Evolutionary conservation across 1,140 invertebrate genomes (phyloP), one percentile per base, ranked within the genome.

Genomic region (Tetragnatha versicolor): DNA sequence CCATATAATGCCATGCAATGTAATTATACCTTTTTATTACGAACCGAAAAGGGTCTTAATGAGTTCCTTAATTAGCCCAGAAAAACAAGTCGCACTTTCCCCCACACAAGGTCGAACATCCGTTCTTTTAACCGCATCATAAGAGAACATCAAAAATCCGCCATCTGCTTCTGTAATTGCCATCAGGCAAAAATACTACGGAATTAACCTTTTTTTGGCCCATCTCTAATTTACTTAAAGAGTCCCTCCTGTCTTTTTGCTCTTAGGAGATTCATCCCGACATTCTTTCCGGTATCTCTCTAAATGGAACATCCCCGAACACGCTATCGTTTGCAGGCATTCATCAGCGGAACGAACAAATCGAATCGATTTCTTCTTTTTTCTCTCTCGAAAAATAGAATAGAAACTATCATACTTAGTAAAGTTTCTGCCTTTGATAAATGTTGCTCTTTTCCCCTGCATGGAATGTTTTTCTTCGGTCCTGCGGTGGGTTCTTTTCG

Each of bases 401-500:
- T 63, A 75, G 70, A 75, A 75, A 75, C 55, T 75, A 75, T 75
- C 58, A 45, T 75, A 61, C 45, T 63, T 75, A 75, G 70, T 31
- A 25, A 53, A 27, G 55, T 39, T 75, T 42, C 70, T 45, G 37
- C 29, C 45, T 75, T 63, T 75, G 70, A 75, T 75, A 75, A 63
- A 75, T 75, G 70, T 75, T 75, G 37, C 42, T 33, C 60, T 63
- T 72, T 75, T 75, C 25, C 70, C 20, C 70, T 75, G 31, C 37
- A 29, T 60, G 33, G 27, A 58, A n/a, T 14, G 47, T 65, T 65
- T 39, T 65, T 70, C 39, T 53, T 33, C 25, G 49, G 20, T 39
- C 25, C 29, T 31, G 10, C 22, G 66, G 29, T 39, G 42, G 25
- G 10, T 39, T 69, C 25, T 29, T 58, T 29, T 29, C n/a, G 17